A percentile compares a stretch with the other conserved stretches of the same genome.
Conservation (phyloP, 2,113 vertebrate species). For the Diphyllodes magnificus region DNA sequence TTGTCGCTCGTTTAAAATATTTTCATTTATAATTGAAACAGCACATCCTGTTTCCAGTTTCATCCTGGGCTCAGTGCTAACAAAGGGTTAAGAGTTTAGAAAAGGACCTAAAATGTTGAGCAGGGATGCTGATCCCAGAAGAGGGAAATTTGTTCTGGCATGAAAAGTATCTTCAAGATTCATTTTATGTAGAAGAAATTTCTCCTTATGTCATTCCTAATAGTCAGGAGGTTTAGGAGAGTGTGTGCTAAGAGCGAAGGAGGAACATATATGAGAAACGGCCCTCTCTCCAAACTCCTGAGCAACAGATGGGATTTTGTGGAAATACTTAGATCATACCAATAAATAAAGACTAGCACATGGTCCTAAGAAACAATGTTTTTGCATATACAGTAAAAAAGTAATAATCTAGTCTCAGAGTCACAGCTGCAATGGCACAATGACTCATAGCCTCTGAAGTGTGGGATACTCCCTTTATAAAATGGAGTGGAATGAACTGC, state of each 20-base stretch:
- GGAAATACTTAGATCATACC: slow-evolving; percentile 20
- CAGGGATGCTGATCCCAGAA: not conserved
- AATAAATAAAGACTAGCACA: slow-evolving; percentile 17
- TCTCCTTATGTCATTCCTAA: not conserved
- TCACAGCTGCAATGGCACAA: slow-evolving; percentile 21
- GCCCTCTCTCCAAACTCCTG: not conserved
- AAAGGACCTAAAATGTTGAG: not conserved
- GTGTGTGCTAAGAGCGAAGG: not conserved
- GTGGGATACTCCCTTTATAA: slow-evolving; percentile 37
- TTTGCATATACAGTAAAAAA: not conserved
- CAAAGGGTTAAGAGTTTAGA: not conserved
- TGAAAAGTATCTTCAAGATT: not conserved
- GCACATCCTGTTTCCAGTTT: not conserved
- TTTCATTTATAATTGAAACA: not conserved
- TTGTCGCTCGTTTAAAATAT: not conserved
- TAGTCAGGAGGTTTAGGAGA: not conserved
- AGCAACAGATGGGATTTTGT: not conserved
- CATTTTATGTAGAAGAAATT: not conserved
- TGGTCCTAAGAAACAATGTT: not conserved
- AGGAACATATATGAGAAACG: not conserved
- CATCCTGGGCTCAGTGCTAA: not conserved
- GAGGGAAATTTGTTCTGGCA: not conserved
- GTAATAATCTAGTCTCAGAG: not conserved
- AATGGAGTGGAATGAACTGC: not conserved
- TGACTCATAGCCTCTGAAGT: slow-evolving; percentile 43